Base-by-base conservation (phyloP, 1,140 invertebrate genomes). In the Phortica variegata region DNA sequence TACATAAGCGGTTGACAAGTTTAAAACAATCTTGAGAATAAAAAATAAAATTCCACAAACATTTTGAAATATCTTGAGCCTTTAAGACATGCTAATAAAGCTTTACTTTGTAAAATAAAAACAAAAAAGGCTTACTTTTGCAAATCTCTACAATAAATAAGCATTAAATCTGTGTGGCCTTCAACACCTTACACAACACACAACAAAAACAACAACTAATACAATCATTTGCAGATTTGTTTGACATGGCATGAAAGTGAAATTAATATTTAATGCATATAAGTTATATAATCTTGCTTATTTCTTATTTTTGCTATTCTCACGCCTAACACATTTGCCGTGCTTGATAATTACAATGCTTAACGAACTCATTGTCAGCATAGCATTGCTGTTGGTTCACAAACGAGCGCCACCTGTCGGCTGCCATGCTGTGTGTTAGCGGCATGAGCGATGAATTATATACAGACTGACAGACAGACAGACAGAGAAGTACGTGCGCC, bases 281-380 rank as follows among this genome's bases (percentile, higher is more conserved):
- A 17, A 29, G 33, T 43, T 33, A 43, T 33, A 39, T 20, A 15
- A 45, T 32, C 43, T 36, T 5, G 8, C 9, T 21, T 19, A 29
- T n/a, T 38, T 18, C 21, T 8, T 29, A 37, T 42, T 16, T 32
- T 17, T 15, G 17, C 36, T 20, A 46, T 39, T 52, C 19, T 32
- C 31, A 34, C 21, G n/a, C n/a, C n/a, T n/a, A n/a, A 44, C 47
- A 47, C 47, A 62, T 56, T 60, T 54, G 40, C 57, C 58, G 51
- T 52, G n/a, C 61, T 54, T 56, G 52, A 53, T 58, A 65, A 65
- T 69, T 69, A 65, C 55, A 26, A 26, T 44, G 59, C 61, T 52
- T 65, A 62, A 65, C 61, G 65, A 61, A 58, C 62, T 53, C 49
- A 58, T 68, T 65, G 61, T 65, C 56, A 49, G 43, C 38, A 13